These are phyloP conservation scores for Epizoanthus rinbou DNA, from an alignment of 92 coral and sea anemone genomes.

Conservation along the genomic window DNA sequence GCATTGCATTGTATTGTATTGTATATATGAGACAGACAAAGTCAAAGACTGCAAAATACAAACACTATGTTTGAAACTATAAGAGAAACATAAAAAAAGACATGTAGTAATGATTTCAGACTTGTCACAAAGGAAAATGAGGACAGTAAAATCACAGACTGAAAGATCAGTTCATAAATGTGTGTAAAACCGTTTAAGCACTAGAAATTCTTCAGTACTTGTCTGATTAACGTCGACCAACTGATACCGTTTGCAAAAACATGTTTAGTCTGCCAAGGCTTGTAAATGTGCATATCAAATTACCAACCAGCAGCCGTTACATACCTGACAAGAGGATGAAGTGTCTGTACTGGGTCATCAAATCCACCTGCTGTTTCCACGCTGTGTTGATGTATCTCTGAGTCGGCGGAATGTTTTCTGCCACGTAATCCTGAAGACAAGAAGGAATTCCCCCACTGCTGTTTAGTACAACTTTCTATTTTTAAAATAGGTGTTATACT, in stretches of 20 bases:
- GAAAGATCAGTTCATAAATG: no score
- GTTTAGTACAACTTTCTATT: background rate
- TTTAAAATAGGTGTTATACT: background rate
- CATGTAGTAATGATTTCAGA: no score
- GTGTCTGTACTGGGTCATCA: constrained; percentile 81
- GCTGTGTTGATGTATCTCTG: constrained; percentile 82
- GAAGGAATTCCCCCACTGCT: background rate
- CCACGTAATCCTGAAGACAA: constrained; percentile 69
- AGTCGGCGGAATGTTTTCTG: constrained; percentile 60
- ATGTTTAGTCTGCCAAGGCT: background rate
- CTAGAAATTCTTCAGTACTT: no score
- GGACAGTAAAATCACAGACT: no score
- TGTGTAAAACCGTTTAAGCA: no score
- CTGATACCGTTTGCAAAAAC: background rate
- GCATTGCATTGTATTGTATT: no score
- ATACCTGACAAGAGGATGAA: constrained; percentile 82
- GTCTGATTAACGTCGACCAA: background rate
- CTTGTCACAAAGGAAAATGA: no score
- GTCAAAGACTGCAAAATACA: no score
- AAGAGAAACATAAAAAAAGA: no score
- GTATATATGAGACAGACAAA: no score
- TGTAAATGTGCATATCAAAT: background rate
- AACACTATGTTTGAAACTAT: no score
- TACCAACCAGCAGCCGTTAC: background rate
- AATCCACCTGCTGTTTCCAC: constrained; percentile 73